These are phyloP conservation scores for Habroteleia sp. DNA, from an alignment of 2,888 invertebrate genomes.

Conservation along the genomic window DNA sequence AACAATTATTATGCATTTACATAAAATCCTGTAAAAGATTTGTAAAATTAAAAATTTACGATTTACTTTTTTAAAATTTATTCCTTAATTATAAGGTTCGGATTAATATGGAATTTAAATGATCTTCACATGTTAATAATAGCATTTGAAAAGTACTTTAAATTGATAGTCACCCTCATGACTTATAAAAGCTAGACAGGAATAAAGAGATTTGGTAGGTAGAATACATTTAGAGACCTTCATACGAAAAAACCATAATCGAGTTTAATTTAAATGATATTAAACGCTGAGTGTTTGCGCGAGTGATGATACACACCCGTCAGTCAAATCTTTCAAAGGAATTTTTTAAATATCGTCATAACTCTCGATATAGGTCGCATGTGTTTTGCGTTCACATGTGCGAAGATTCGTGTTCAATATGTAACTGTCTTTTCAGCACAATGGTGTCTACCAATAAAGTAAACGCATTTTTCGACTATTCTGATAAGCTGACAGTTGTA, in stretches of 20 bases:
- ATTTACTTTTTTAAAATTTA: no score
- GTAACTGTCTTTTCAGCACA: conserved; percentile 69
- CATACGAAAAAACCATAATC: conserved; percentile 1
- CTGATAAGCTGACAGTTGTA: conserved; percentile 66
- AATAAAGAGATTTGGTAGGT: conserved; percentile 3
- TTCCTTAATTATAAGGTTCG: no score
- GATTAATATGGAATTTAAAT: no score
- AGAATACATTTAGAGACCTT: conserved; percentile 1
- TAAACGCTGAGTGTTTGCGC: conserved; percentile 14
- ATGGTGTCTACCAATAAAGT: conserved; percentile 67
- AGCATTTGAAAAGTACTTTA: no score
- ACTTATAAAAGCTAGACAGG: background rate
- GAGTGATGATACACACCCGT: conserved; percentile 40
- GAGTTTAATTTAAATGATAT: conserved; percentile 30
- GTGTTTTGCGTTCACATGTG: conserved; percentile 39
- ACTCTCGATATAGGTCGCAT: conserved; percentile 62
- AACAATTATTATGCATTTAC: no score
- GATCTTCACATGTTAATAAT: no score
- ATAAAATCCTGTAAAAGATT: no score
- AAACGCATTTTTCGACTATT: conserved; percentile 58
- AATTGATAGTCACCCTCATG: no score
- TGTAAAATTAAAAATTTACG: no score
- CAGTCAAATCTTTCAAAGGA: conserved; percentile 32
- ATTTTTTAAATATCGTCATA: conserved; percentile 63
- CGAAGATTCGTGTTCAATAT: conserved; percentile 66